Conservation (phyloP, 2,113 vertebrate species). For the Gymnobelideus leadbeateri region DNA sequence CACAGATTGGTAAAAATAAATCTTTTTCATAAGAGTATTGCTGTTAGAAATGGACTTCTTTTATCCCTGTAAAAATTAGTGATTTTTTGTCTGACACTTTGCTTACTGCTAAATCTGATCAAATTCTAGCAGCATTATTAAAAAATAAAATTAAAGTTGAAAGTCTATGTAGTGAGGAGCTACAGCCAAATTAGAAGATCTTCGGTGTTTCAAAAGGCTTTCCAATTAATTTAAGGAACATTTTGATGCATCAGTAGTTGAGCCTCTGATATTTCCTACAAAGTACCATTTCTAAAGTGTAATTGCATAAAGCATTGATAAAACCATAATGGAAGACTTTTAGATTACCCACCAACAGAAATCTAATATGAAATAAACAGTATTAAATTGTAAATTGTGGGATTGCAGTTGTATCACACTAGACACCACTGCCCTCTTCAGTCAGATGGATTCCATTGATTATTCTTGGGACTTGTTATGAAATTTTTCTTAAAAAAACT, state of each 20-base stretch:
- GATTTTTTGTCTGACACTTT: slow-evolving; percentile 34
- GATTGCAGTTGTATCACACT: slow-evolving; percentile 59
- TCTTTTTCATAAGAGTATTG: neutral
- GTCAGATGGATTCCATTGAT: slow-evolving; percentile 38
- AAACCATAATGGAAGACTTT: slow-evolving; percentile 80
- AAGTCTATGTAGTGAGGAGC: slow-evolving; percentile 63
- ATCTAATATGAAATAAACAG: slow-evolving; percentile 76
- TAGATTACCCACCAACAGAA: slow-evolving; percentile 79
- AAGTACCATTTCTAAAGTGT: slow-evolving; percentile 79
- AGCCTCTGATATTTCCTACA: slow-evolving; percentile 75
- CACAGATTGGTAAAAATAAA: neutral
- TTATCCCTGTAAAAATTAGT: slow-evolving; percentile 55
- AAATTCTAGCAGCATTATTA: slow-evolving; percentile 58
- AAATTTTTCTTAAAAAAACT: slow-evolving; percentile 18
- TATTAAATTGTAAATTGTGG: slow-evolving; percentile 5
- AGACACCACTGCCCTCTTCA: slow-evolving; percentile 83
- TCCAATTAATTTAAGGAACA: slow-evolving; percentile 76
- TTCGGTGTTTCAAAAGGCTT: slow-evolving; percentile 73
- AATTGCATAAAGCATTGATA: slow-evolving; percentile 81
- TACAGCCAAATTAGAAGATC: slow-evolving; percentile 40
- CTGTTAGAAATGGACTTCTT: slow-evolving; percentile 53
- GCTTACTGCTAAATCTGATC: slow-evolving; percentile 57
- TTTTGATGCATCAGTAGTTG: slow-evolving; percentile 68
- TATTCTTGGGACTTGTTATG: slow-evolving; percentile 6
- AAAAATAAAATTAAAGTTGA: slow-evolving; percentile 59